Evolutionary conservation across 2,797 vertebrate genomes (phyloP).

Genomic region (Limnodromus scolopaceus): DNA sequence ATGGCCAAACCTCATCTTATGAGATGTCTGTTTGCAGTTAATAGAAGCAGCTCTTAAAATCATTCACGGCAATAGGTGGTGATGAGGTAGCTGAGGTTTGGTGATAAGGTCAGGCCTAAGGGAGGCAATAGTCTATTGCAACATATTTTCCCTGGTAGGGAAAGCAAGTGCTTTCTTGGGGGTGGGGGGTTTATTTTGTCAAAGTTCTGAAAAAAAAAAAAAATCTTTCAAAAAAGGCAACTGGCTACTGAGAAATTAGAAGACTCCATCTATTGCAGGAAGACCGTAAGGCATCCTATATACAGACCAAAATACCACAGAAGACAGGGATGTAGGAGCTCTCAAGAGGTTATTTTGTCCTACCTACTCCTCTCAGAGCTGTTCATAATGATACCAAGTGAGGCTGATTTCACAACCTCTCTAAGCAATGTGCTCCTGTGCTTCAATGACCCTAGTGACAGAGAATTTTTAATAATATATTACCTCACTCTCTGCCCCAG

Average conservation of each 20-base stretch:
- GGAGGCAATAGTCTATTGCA: not conserved
- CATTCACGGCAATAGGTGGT: not conserved
- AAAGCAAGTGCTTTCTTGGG: not conserved
- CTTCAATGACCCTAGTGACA: not conserved
- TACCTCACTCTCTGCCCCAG: not conserved
- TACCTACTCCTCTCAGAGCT: not conserved
- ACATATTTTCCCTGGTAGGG: not conserved
- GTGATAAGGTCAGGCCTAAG: not conserved
- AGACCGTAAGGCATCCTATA: not conserved
- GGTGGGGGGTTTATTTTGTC: not conserved
- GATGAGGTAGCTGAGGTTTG: not conserved
- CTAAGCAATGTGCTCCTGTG: not conserved
- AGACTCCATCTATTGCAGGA: not conserved
- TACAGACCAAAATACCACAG: not conserved
- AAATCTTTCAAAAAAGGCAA: not conserved
- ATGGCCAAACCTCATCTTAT: constrained; percentile 8
- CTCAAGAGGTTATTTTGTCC: not conserved
- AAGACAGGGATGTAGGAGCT: not conserved
- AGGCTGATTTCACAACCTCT: not conserved
- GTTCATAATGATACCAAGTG: not conserved
- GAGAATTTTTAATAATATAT: not conserved
- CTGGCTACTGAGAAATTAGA: not conserved
- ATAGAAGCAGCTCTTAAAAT: constrained; percentile 4
- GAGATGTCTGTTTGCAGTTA: not conserved
- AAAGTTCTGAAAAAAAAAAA: not conserved